Conservation (phyloP, 2,113 vertebrate species). For the Thunnus maccoyii region DNA sequence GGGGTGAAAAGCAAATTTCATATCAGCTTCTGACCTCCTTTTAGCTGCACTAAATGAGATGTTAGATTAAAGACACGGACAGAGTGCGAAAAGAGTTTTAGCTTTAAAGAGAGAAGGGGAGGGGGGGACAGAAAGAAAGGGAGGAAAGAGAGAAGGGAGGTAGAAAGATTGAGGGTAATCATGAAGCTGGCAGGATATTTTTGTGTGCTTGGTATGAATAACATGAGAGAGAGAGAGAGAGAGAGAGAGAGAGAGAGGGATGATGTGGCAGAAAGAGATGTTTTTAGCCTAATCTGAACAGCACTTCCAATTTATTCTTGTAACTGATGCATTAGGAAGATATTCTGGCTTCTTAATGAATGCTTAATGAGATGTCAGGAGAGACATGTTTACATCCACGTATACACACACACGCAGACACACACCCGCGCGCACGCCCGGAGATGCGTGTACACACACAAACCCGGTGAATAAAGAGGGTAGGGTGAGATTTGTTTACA, state of each 20-base stretch:
- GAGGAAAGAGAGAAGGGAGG: background rate
- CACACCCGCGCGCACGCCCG: background rate
- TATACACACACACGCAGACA: background rate
- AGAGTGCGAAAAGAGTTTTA: conserved; percentile 14
- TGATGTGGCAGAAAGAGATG: conserved; percentile 31
- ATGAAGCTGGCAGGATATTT: conserved; percentile 22
- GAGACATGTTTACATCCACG: conserved; percentile 57
- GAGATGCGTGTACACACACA: background rate
- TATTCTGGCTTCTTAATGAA: conserved; percentile 63
- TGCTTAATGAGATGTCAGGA: conserved; percentile 70
- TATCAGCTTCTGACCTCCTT: conserved; percentile 53
- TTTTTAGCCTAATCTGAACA: conserved; percentile 64
- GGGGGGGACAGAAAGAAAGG: background rate
- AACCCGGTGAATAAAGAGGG: background rate
- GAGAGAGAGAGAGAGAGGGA: conserved; percentile 1
- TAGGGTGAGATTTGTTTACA: conserved; percentile 35
- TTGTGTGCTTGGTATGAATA: conserved; percentile 29
- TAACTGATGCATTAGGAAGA: conserved; percentile 65
- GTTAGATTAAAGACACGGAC: conserved; percentile 53
- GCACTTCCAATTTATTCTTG: conserved; percentile 64
- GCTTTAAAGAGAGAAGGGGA: conserved; percentile 3
- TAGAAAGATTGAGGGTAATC: conserved; percentile 3
- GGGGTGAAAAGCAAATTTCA: conserved; percentile 38
- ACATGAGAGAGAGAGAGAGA: background rate
- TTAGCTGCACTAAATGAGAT: conserved; percentile 60